A percentile compares a stretch with the other conserved stretches of the same genome.
Evolutionary conservation across 2,888 invertebrate species (phyloP).

Genomic region (Platerodrilus igneus): DNA sequence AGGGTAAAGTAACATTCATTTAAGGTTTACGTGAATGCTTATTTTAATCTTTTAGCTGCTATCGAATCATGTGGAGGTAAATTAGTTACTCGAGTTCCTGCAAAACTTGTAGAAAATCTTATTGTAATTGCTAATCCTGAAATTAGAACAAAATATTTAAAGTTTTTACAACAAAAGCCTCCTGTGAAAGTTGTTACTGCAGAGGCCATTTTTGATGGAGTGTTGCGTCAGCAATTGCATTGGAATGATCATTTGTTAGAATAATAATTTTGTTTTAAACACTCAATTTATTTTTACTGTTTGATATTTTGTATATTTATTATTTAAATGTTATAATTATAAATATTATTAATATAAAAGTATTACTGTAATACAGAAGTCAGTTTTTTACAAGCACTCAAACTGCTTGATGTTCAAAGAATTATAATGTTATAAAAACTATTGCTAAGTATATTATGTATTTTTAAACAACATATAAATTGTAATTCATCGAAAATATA

Average conservation of each 20-base stretch:
- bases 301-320: not conserved
- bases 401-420: too few relatives aligned
- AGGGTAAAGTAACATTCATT: too few relatives aligned
- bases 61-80: slow-evolving; percentile 45
- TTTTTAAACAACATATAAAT: too few relatives aligned
- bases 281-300: not conserved
- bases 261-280: not conserved
- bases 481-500: too few relatives aligned
- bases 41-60: slow-evolving; percentile 41
- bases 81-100: slow-evolving; percentile 35
- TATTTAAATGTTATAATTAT: too few relatives aligned
- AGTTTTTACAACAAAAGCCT: slow-evolving; percentile 37
- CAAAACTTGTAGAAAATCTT: slow-evolving; percentile 29
- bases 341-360: too few relatives aligned
- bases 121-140: slow-evolving; percentile 38
- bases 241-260: slow-evolving; percentile 13
- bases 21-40: too few relatives aligned
- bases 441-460: too few relatives aligned
- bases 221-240: slow-evolving; percentile 39
- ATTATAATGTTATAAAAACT: too few relatives aligned
- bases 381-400: too few relatives aligned
- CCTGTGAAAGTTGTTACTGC: slow-evolving; percentile 37
- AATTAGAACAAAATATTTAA: slow-evolving; percentile 38
- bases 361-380: too few relatives aligned
- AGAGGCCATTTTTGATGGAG: slow-evolving; percentile 45